Conservation (phyloP, 2,113 vertebrate genomes). For the Fregata magnificens region DNA sequence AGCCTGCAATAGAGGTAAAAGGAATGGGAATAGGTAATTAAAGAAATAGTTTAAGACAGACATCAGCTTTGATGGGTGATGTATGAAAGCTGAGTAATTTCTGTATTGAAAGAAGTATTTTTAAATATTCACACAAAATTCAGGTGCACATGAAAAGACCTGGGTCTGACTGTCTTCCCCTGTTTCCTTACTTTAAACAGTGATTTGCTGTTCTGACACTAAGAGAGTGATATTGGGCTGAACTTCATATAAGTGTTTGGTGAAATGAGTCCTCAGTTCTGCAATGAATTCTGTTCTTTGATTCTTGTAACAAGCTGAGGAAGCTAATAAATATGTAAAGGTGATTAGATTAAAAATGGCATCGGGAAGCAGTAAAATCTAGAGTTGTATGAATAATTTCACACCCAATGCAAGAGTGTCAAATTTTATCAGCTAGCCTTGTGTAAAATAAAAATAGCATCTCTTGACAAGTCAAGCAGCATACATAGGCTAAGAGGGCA, state of each 20-base stretch:
- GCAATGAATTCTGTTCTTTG: not conserved
- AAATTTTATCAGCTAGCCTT: not conserved
- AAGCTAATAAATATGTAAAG: constrained; percentile 16
- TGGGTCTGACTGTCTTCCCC: not conserved
- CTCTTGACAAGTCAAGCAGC: not conserved
- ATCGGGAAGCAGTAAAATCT: not conserved
- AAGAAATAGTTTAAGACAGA: not conserved
- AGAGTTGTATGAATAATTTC: constrained; percentile 10
- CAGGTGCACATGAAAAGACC: not conserved
- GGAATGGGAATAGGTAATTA: not conserved
- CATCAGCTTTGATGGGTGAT: not conserved
- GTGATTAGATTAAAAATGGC: constrained; percentile 11
- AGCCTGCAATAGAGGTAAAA: not conserved
- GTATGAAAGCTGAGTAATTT: not conserved
- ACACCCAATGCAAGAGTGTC: not conserved
- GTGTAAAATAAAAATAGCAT: not conserved
- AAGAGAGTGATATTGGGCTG: not conserved
- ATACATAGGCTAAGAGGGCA: not conserved
- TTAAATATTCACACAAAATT: not conserved
- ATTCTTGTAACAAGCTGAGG: not conserved
- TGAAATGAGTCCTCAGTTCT: not conserved
- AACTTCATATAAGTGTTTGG: not conserved
- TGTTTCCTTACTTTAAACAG: not conserved
- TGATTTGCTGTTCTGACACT: not conserved
- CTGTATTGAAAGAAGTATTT: not conserved